Percentiles rank a stretch among this genome's conserved stretches.
Conservation (phyloP, 2,888 invertebrate species). For the Oxystoma pomonae region DNA sequence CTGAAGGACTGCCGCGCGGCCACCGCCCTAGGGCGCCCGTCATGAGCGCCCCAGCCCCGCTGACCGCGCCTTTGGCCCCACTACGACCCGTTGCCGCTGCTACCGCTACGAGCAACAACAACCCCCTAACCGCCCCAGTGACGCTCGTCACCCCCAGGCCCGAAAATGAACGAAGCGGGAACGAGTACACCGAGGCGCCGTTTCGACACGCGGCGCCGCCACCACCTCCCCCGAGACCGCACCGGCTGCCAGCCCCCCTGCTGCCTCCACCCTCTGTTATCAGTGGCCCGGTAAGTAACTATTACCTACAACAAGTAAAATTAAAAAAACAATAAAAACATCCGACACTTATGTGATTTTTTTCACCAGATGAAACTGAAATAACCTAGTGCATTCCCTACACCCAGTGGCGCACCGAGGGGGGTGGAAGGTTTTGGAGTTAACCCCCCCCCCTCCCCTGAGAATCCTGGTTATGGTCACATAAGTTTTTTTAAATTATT, state of each 20-base stretch:
- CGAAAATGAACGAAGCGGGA: constrained; percentile 79
- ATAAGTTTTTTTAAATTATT: too few relatives aligned
- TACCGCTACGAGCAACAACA: constrained; percentile 35
- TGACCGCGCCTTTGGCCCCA: constrained; percentile 53
- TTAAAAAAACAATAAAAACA: too few relatives aligned
- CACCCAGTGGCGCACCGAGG: too few relatives aligned
- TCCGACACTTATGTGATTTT: too few relatives aligned
- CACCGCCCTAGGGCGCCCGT: constrained; percentile 56
- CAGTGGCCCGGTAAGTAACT: background rate
- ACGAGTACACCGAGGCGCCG: constrained; percentile 92
- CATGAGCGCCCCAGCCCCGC: constrained; percentile 52
- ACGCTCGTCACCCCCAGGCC: constrained; percentile 70
- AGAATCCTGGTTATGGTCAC: too few relatives aligned
- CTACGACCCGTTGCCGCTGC: constrained; percentile 45
- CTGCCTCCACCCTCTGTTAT: constrained; percentile 23
- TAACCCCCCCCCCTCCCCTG: too few relatives aligned
- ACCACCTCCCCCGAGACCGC: constrained; percentile 32
- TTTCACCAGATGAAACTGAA: too few relatives aligned
- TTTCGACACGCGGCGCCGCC: constrained; percentile 53
- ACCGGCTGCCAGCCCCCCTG: constrained; percentile 30
- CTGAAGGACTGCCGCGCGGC: constrained; percentile 64
- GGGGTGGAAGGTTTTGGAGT: too few relatives aligned
- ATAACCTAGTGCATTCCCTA: too few relatives aligned
- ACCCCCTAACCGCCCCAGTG: constrained; percentile 45
- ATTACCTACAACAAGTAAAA: too few relatives aligned